Conservation (phyloP, 2,888 invertebrate genomes). For the Balanococcus diminutus region DNA sequence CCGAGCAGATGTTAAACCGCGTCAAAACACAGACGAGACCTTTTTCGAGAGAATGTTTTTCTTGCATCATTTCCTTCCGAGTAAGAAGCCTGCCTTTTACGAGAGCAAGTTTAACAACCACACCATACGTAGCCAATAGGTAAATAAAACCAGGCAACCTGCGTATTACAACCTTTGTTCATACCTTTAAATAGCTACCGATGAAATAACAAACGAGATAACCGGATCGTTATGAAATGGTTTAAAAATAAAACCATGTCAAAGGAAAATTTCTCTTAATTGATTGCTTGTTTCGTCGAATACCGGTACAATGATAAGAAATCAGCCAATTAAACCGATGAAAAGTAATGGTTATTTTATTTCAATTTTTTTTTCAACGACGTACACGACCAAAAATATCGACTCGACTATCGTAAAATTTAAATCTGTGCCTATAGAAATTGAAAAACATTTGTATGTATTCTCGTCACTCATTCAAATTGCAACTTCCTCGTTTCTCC, state of each 20-base stretch:
- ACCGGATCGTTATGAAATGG: neutral
- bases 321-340: neutral
- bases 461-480: too few relatives aligned
- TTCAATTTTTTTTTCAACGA: neutral
- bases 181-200: neutral
- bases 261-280: neutral
- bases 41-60: neutral
- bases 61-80: too few relatives aligned
- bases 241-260: neutral
- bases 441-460: too few relatives aligned
- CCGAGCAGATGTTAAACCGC: neutral
- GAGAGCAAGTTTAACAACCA: too few relatives aligned
- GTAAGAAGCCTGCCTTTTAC: too few relatives aligned
- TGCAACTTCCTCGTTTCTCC: neutral
- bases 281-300: neutral
- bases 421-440: too few relatives aligned
- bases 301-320: neutral
- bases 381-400: too few relatives aligned
- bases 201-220: neutral
- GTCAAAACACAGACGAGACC: too few relatives aligned
- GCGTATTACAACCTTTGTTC: neutral
- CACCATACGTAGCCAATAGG: too few relatives aligned
- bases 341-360: neutral
- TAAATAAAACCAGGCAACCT: too few relatives aligned
- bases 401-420: too few relatives aligned